Conservation (phyloP, 2,113 vertebrate genomes). For the Proteles cristata region DNA sequence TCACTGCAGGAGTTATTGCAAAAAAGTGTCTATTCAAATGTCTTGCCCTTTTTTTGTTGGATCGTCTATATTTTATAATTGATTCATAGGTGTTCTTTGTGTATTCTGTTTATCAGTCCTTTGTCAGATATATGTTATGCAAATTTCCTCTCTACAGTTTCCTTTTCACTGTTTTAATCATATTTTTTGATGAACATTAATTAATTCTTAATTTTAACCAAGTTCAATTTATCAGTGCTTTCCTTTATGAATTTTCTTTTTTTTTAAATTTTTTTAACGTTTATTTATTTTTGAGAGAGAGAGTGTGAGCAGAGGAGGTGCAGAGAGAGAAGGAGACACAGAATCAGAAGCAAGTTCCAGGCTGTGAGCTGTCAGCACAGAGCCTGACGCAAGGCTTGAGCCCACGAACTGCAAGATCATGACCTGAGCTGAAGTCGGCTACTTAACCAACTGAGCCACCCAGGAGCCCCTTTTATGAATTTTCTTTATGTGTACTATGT, state of each 20-base stretch:
- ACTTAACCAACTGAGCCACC: no score
- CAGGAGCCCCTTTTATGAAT: not conserved
- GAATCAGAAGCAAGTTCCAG: no score
- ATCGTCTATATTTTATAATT: not conserved
- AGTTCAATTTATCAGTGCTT: not conserved
- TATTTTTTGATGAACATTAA: not conserved
- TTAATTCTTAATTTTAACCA: constrained; percentile 5
- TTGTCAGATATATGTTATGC: not conserved
- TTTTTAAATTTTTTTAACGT: not conserved
- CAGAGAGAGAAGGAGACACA: no score
- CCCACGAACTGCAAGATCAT: no score
- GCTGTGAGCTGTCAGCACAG: no score
- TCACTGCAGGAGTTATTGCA: not conserved
- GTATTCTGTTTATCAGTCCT: not conserved
- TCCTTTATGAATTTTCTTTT: constrained; percentile 11
- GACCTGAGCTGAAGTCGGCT: no score
- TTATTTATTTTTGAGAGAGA: no score
- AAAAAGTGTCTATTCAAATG: not conserved
- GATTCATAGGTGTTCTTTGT: not conserved
- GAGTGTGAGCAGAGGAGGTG: no score
- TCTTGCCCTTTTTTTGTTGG: not conserved
- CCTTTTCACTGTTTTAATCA: not conserved
- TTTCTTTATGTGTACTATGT: not conserved
- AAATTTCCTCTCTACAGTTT: not conserved
- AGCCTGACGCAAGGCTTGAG: no score